Evolutionary conservation across 1,140 invertebrate species (phyloP).

Genomic region (Ericerus pela): DNA sequence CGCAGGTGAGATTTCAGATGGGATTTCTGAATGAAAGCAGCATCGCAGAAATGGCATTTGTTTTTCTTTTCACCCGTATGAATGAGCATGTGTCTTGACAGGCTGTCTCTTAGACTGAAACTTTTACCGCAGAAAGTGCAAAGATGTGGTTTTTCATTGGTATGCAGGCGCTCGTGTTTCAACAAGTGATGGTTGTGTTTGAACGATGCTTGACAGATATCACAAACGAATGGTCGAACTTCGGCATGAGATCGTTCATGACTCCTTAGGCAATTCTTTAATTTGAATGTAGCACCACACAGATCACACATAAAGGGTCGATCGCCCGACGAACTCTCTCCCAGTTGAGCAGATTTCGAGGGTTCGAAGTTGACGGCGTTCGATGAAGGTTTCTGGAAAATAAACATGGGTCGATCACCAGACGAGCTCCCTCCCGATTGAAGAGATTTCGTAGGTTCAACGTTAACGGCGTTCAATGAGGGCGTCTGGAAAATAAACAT

Average conservation of each 20-base stretch:
- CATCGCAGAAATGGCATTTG: conserved; percentile 32
- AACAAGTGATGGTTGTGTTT: neutral
- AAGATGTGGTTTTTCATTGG: conserved; percentile 86
- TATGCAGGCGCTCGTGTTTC: conserved; percentile 95
- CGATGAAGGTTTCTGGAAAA: no score
- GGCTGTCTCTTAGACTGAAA: conserved; percentile 29
- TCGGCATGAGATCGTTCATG: neutral
- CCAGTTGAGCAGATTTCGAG: no score
- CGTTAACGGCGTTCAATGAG: no score
- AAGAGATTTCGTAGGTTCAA: no score
- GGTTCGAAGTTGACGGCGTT: no score
- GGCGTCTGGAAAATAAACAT: no score
- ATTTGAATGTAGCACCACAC: conserved; percentile 45
- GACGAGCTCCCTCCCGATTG: no score
- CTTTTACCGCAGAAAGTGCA: conserved; percentile 39
- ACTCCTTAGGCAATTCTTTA: conserved; percentile 16
- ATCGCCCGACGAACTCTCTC: no score
- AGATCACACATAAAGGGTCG: conserved; percentile 31
- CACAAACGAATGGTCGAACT: neutral
- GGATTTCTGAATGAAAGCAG: conserved; percentile 15
- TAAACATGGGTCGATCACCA: no score
- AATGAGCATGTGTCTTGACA: conserved; percentile 35
- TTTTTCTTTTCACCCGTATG: conserved; percentile 41
- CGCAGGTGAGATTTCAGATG: conserved; percentile 83
- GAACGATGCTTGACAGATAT: neutral